These are phyloP conservation scores for Diglossa cyanea DNA, from an alignment of 2,797 vertebrate genomes.

Conservation along the genomic window DNA sequence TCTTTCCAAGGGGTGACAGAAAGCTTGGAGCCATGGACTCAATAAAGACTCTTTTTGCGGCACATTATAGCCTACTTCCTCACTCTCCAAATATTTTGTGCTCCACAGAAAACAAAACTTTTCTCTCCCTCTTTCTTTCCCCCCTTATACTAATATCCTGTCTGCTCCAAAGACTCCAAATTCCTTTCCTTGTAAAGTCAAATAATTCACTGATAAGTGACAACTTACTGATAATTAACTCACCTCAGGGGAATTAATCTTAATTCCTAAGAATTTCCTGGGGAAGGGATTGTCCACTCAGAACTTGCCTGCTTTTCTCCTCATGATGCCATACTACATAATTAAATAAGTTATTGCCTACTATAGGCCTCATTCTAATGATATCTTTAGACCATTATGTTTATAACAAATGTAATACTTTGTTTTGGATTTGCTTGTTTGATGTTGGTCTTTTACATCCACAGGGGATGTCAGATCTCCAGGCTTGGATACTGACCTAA, in stretches of 20 bases:
- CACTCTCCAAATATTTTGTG: neutral
- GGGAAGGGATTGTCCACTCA: neutral
- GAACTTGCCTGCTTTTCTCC: neutral
- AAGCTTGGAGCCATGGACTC: neutral
- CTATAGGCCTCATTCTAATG: neutral
- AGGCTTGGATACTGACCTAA: neutral
- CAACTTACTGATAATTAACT: neutral
- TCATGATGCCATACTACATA: neutral
- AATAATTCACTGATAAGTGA: neutral
- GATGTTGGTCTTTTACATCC: neutral
- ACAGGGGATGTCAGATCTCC: neutral
- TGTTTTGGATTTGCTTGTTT: neutral
- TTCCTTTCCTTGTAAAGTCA: neutral
- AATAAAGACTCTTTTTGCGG: neutral
- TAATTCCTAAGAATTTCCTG: neutral
- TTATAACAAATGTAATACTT: neutral
- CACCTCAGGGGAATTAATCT: neutral
- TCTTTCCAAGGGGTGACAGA: neutral
- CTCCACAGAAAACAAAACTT: neutral
- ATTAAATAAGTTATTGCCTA: neutral
- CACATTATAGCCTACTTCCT: neutral
- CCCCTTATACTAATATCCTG: neutral
- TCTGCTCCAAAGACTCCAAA: neutral
- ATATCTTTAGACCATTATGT: neutral
- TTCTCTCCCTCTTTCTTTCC: neutral